phyloP scores from a whole-genome alignment of 2,797 vertebrate species.

The Eospalax fontanierii region DNA sequence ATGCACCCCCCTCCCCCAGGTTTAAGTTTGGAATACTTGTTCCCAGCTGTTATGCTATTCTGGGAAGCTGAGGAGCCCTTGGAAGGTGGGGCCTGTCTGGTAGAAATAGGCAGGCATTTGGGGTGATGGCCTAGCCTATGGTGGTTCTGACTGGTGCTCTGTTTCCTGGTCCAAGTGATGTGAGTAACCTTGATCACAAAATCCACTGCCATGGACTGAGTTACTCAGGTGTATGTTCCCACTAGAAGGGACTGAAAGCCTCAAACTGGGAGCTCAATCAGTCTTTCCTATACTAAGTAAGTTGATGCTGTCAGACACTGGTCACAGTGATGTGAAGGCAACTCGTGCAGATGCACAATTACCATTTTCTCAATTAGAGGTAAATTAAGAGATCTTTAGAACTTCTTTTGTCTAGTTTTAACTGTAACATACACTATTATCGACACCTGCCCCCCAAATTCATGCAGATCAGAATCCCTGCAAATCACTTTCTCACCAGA shows the following conservation, averaged over 20 bases:
- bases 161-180: not conserved
- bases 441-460: not conserved
- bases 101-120: not conserved
- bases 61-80: not conserved
- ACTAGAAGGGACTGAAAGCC: not conserved
- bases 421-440: not conserved
- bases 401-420: not conserved
- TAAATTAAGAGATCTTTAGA: conserved; percentile 38
- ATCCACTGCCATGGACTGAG: not conserved
- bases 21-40: not conserved
- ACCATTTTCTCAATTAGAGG: conserved; percentile 12
- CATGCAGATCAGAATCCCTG: not conserved
- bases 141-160: not conserved
- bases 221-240: not conserved
- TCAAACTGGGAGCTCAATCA: not conserved
- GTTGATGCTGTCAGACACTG: not conserved
- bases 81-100: not conserved
- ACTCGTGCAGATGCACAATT: not conserved
- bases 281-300: not conserved
- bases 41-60: not conserved
- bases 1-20: not conserved
- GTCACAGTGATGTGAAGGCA: not conserved
- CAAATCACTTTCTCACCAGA: not conserved
- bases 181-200: not conserved
- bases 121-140: not conserved